Percentiles rank a stretch among this genome's conserved stretches.
These are phyloP conservation scores for Spea hammondii DNA, from an alignment of 2,797 vertebrate genomes.

Conservation along the genomic window DNA sequence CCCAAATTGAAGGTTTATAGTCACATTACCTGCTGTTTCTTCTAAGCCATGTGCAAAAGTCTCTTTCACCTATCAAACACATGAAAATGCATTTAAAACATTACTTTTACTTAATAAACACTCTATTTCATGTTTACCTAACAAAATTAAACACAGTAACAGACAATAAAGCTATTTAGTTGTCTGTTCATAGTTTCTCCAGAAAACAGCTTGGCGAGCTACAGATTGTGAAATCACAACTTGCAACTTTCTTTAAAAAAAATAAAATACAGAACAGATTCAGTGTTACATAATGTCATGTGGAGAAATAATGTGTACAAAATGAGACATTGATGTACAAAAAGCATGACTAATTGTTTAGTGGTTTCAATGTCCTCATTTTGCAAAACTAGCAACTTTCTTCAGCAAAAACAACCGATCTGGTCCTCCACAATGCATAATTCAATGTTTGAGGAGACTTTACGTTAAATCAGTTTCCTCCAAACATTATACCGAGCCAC, in stretches of 20 bases:
- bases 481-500: too few species aligned
- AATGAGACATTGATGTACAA: too few species aligned
- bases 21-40: constrained; percentile 83
- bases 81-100: background rate
- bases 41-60: constrained; percentile 82
- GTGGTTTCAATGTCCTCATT: too few species aligned
- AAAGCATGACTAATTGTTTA: too few species aligned
- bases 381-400: too few species aligned
- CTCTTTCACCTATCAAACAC: constrained; percentile 79
- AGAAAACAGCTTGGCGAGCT: constrained; percentile 8
- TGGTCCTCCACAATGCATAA: too few species aligned
- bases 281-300: constrained; percentile 17
- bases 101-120: too few species aligned
- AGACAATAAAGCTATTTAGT: background rate
- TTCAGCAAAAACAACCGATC: too few species aligned
- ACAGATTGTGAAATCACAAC: background rate
- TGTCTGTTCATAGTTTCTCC: background rate
- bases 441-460: too few species aligned
- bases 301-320: background rate
- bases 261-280: constrained; percentile 13
- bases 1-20: background rate
- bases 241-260: background rate
- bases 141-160: too few species aligned
- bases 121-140: too few species aligned
- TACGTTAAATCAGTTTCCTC: too few species aligned